These are phyloP conservation scores for Dasypolia templi DNA, from an alignment of 2,888 invertebrate species.

Conservation along the genomic window DNA sequence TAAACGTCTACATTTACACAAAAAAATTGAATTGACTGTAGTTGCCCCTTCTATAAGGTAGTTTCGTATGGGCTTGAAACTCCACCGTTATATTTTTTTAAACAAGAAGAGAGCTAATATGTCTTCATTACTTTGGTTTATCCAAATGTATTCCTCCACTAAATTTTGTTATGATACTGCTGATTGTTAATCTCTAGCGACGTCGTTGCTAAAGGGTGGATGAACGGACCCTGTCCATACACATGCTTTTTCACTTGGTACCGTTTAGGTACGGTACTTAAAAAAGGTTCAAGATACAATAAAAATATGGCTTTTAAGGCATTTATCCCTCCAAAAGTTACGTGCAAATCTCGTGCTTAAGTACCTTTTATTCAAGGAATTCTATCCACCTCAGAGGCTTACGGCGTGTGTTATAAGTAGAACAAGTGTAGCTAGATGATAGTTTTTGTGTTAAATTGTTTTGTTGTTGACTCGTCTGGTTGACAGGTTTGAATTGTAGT, in stretches of 20 bases:
- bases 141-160: slow-evolving; percentile 13
- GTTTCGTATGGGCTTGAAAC: no score
- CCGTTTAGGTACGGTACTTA: no score
- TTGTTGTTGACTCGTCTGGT: slow-evolving; percentile 27
- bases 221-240: background rate
- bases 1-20: no score
- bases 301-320: slow-evolving; percentile 10
- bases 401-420: slow-evolving; percentile 40
- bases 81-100: no score
- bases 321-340: slow-evolving; percentile 9
- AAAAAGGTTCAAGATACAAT: slow-evolving; percentile 24
- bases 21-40: no score
- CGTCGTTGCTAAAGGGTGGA: background rate
- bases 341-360: slow-evolving; percentile 18
- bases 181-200: background rate
- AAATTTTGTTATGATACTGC: background rate
- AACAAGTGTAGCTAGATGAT: slow-evolving; percentile 53
- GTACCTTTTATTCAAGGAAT: slow-evolving; percentile 40
- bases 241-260: background rate
- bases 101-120: background rate
- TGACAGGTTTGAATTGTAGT: background rate
- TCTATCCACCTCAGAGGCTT: slow-evolving; percentile 83
- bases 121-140: background rate
- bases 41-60: no score
- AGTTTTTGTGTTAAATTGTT: slow-evolving; percentile 47